These are phyloP conservation scores for Tangara arthus DNA, from an alignment of 2,797 vertebrate species.

Conservation along the genomic window DNA sequence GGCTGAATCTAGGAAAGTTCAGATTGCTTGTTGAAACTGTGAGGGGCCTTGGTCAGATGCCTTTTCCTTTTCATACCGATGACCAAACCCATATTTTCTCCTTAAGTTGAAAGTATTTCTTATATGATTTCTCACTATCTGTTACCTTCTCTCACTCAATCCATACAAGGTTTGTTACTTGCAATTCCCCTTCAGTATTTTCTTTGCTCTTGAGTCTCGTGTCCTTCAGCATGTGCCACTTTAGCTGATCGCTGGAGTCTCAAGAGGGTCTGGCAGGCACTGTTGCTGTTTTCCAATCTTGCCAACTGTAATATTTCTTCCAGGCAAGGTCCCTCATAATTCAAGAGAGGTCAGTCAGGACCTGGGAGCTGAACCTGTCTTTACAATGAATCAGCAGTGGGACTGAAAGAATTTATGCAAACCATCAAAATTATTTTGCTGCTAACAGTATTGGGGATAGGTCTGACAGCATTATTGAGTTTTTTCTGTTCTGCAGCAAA, in stretches of 20 bases:
- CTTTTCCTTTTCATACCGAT: not conserved
- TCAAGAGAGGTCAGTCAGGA: conserved; percentile 35
- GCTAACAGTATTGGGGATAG: accelerated
- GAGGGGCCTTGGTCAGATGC: not conserved
- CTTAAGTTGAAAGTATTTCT: not conserved
- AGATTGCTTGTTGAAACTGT: not conserved
- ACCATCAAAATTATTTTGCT: not conserved
- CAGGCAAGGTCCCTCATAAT: conserved; percentile 37
- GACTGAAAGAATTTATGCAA: conserved; percentile 11
- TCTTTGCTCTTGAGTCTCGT: not conserved
- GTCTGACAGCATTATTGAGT: accelerated
- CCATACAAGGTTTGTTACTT: not conserved
- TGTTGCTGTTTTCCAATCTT: conserved; percentile 31
- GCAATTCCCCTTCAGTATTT: conserved; percentile 48
- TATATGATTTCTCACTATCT: not conserved
- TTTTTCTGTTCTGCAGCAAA: not conserved
- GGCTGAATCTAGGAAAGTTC: not conserved
- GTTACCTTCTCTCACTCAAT: not conserved
- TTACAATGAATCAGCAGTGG: conserved; percentile 9
- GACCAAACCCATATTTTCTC: not conserved
- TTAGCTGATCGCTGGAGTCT: conserved; percentile 35
- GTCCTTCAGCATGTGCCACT: conserved; percentile 37
- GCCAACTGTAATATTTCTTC: conserved; percentile 54
- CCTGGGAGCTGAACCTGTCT: conserved; percentile 24
- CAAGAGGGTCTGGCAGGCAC: conserved; percentile 46